Base-by-base conservation (phyloP, 2,113 vertebrate genomes). In the Xenopus laevis region DNA sequence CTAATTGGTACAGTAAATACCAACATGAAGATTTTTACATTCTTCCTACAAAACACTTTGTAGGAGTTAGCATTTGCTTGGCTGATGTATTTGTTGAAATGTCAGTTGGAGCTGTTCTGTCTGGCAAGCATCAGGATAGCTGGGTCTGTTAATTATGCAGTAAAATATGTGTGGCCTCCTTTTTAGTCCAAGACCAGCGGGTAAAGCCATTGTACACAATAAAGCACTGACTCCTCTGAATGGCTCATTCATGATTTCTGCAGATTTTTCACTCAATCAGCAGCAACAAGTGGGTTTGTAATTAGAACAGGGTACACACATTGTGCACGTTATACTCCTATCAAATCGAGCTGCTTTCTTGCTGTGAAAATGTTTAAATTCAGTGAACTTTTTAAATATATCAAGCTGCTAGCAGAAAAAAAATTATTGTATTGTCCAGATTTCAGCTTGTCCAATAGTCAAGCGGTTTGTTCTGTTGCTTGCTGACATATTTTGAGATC, bases 201-300 rank as follows among this genome's bases (percentile, higher is more conserved):
- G 55, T 57, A 60, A 57, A 64, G 55, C 67, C 47, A 7, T 13
- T 27, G 4, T 10, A 30, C 59, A 69, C 66, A 70, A 63, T 77
- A 67, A 53, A 30, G 66, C 44, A 18, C 66, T 55, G 65, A 45
- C 57, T 44, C n/a, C 17, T 21, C 21, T 70, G 47, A 77, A 63
- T 77, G 47, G 50, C 30, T 18, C 21, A 77, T 64, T 77, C 60
- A 57, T 64, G 21, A 23, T 30, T 15, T 50, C 58, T 62, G 65
- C 27, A 57, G 30, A 30, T 44, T 61, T 67, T 15, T 65, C 40
- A 33, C 20, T 50, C 46, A 33, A 33, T 59, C 53, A 68, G 13
- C 58, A 33, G 57, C 65, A 62, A 53, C 57, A 61, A 64, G 53
- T 61, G n/a, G 57, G 20, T 68, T 67, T 60, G 1, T 15, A 59